phyloP scores from a whole-genome alignment of 2,888 invertebrate genomes.

The Beris morrisii region DNA sequence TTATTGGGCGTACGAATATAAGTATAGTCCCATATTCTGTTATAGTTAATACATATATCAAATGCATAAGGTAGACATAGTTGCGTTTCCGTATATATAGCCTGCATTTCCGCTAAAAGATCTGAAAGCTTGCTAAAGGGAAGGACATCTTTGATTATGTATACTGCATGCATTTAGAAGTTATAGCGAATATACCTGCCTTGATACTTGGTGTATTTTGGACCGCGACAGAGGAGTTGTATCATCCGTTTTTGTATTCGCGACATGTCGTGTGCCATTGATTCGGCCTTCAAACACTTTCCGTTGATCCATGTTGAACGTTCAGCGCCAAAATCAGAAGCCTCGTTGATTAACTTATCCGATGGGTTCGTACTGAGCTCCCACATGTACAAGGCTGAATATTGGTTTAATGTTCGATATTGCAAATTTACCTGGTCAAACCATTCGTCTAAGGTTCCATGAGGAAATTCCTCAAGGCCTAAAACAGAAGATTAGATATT shows the following conservation, averaged over 20 bases:
- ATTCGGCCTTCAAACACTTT: conserved; percentile 45
- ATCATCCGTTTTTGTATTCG: conserved; percentile 57
- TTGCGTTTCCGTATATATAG: conserved; percentile 62
- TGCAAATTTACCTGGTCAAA: conserved; percentile 41
- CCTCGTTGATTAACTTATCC: conserved; percentile 38
- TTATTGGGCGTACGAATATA: conserved; percentile 39
- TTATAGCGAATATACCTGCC: conserved; percentile 49
- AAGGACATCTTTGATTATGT: neutral
- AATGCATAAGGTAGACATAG: conserved; percentile 59
- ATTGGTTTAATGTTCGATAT: conserved; percentile 40
- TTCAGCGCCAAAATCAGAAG: conserved; percentile 42
- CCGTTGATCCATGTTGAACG: conserved; percentile 52
- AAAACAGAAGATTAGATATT: neutral
- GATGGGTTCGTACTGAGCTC: conserved; percentile 41
- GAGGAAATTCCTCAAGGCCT: conserved; percentile 30
- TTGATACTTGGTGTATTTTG: conserved; percentile 61
- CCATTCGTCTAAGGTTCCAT: conserved; percentile 41
- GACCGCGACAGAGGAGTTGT: conserved; percentile 66
- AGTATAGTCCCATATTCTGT: conserved; percentile 44
- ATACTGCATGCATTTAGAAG: neutral
- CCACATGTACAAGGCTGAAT: conserved; percentile 43
- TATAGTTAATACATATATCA: conserved; percentile 48
- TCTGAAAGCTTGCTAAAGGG: conserved; percentile 56
- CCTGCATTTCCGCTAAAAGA: conserved; percentile 60
- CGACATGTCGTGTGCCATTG: conserved; percentile 39